Evolutionary conservation across 2,113 vertebrate species (phyloP), one percentile per base, ranked within the genome.

Genomic region (Conger conger): DNA sequence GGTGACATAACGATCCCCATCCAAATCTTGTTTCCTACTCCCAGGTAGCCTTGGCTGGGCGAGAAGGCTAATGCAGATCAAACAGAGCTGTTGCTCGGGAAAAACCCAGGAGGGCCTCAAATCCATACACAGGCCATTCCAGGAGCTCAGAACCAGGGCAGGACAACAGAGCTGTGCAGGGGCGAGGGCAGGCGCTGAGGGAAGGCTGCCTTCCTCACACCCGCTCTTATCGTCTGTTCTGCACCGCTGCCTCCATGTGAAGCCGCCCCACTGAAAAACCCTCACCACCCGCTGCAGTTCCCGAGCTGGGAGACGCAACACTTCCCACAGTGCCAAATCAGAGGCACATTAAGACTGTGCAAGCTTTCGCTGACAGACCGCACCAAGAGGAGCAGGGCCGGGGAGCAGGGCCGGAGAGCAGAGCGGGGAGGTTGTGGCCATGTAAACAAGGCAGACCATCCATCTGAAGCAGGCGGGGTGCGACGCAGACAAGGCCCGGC

Each of bases 211-310:
- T 18, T 79, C 45, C 40, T 84, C n/a, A 45, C 42, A 16, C 73
- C 30, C 50, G 68, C 82, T 83, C 82, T 83, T 77, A 78, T 78
- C 83, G 35, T 78, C 68, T 78, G 76, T 78, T 36, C 76, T 38
- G 76, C 76, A 8, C 7, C 37, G 20, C 35, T 78, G 76, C 76
- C 42, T 53, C 17, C 8, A 1, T 9, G 82, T 54, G 73, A 54
- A 11, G 0, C 40, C 16, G 33, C 8, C 80, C 79, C 33, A 38
- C 13, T 38, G 37, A 40, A n/a, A 73, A 63, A 63, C 60, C 35
- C 37, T 27, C 17, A 9, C 73, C 77, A 17, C 37, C 37, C 42
- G 6, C 73, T 77, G 6, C 30, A 78, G 68, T 11, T 33, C 68
- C 68, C 27, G n/a, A 30, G 68, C 68, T 73, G 8, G 9, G 68